Conservation (phyloP, 2,113 vertebrate species). For the Vulpes ferrilata region DNA sequence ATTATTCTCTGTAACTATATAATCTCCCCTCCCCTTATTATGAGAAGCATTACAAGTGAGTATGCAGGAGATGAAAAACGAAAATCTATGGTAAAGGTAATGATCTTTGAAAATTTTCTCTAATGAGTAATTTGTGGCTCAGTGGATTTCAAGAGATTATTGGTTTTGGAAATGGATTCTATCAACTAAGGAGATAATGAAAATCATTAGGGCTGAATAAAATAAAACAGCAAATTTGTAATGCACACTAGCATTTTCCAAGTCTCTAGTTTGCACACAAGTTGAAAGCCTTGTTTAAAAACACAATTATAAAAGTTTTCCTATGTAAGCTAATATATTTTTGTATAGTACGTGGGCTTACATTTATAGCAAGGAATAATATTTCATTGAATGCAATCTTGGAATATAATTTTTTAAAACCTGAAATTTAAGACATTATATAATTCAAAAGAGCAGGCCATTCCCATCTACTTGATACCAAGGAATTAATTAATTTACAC, state of each 20-base stretch:
- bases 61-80: slow-evolving; percentile 85
- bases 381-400: not conserved
- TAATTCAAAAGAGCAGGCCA: not conserved
- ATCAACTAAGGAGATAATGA: slow-evolving; percentile 90
- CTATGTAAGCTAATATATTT: not conserved
- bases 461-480: not conserved
- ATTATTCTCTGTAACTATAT: slow-evolving; percentile 76
- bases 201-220: slow-evolving; percentile 88
- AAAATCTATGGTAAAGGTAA: slow-evolving; percentile 90
- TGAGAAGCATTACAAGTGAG: slow-evolving; percentile 68
- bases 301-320: slow-evolving; percentile 60
- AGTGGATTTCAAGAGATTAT: slow-evolving; percentile 91
- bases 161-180: slow-evolving; percentile 91
- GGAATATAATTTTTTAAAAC: not conserved
- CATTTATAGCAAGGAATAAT: not conserved
- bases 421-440: not conserved
- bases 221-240: slow-evolving; percentile 87
- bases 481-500: not conserved
- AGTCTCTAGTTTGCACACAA: slow-evolving; percentile 79
- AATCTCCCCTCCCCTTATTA: slow-evolving; percentile 78
- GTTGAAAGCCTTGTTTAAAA: slow-evolving; percentile 81
- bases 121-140: slow-evolving; percentile 92
- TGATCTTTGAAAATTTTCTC: slow-evolving; percentile 91
- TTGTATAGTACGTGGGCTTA: not conserved
- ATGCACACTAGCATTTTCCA: slow-evolving; percentile 75